Percentiles rank a stretch among this genome's conserved stretches.
phyloP scores from a whole-genome alignment of 2,888 invertebrate species.

The Thymelicus sylvestris region DNA sequence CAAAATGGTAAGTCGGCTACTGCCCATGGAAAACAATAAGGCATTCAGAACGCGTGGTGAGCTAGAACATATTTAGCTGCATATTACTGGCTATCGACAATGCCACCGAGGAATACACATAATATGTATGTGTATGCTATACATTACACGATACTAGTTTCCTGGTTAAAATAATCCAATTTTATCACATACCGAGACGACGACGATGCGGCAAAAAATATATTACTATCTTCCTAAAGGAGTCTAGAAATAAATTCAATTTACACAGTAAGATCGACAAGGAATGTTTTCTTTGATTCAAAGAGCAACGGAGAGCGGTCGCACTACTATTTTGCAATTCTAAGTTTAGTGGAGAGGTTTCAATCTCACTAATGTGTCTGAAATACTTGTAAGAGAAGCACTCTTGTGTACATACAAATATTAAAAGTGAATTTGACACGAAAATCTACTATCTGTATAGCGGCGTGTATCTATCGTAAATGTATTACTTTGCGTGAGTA shows the following conservation, averaged over 20 bases:
- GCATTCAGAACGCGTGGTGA: too few species aligned
- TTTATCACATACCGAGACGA: neutral
- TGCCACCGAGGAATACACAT: too few species aligned
- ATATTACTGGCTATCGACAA: too few species aligned
- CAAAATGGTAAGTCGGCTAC: too few species aligned
- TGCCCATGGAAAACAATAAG: too few species aligned
- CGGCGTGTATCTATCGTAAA: constrained; percentile 20
- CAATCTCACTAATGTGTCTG: constrained; percentile 79
- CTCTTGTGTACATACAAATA: constrained; percentile 22
- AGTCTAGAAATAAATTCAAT: constrained; percentile 39
- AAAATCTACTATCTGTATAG: neutral
- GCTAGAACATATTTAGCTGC: too few species aligned
- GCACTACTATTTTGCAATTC: constrained; percentile 80
- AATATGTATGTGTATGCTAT: too few species aligned
- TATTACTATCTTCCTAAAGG: constrained; percentile 5
- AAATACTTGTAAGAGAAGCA: constrained; percentile 45
- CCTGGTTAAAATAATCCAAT: neutral
- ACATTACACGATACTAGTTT: too few species aligned
- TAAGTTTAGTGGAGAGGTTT: constrained; percentile 75
- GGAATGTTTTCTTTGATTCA: constrained; percentile 63
- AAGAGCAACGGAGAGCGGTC: constrained; percentile 67
- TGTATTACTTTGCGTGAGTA: constrained; percentile 26
- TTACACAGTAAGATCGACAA: constrained; percentile 32
- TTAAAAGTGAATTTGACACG: constrained; percentile 34
- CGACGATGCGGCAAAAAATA: constrained; percentile 2